phyloP scores from a whole-genome alignment of 2,113 vertebrate species.

The Myxocyprinus asiaticus region DNA sequence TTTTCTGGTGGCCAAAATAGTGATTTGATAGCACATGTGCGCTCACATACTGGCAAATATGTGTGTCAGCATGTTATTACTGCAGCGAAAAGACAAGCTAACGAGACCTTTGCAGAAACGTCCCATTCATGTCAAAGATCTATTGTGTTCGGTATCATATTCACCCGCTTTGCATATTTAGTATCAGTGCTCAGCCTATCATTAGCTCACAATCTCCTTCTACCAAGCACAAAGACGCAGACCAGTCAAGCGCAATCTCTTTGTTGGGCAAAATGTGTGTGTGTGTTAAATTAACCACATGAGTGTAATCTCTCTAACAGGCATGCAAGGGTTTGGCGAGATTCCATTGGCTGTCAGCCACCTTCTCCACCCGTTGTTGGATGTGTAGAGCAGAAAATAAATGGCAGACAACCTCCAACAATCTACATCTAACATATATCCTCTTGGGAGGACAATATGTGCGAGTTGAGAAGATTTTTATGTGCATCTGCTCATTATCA shows the following conservation, averaged over 20 bases:
- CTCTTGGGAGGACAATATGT: neutral
- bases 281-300: constrained; percentile 43
- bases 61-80: constrained; percentile 67
- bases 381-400: neutral
- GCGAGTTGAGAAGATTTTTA: no score
- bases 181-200: constrained; percentile 57
- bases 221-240: constrained; percentile 39
- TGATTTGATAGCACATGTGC: constrained; percentile 63
- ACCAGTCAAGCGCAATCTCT: constrained; percentile 22
- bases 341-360: constrained; percentile 15
- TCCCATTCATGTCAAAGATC: neutral
- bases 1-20: constrained; percentile 43
- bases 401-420: neutral
- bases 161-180: constrained; percentile 64
- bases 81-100: constrained; percentile 70
- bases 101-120: constrained; percentile 63
- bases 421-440: neutral
- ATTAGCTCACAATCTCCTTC: constrained; percentile 63
- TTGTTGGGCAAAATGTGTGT: constrained; percentile 52
- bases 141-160: constrained; percentile 64
- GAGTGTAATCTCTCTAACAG: constrained; percentile 26
- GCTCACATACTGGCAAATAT: constrained; percentile 63
- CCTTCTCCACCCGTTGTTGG: neutral
- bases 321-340: neutral
- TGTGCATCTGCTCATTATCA: no score